phyloP scores from a whole-genome alignment of 2,888 invertebrate species.

The Cyaniris semiargus region DNA sequence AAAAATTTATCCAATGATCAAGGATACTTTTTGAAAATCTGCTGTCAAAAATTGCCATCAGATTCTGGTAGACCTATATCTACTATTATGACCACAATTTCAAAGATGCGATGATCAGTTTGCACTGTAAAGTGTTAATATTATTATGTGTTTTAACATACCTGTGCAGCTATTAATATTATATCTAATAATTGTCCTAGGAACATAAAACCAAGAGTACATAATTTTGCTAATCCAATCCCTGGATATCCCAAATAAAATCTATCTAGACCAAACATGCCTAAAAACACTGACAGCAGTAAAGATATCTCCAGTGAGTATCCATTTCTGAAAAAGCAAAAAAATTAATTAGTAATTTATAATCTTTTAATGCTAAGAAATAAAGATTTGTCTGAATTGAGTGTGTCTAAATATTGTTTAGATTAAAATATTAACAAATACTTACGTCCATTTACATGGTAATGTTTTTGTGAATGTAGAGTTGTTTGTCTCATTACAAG shows the following conservation, averaged over 20 bases:
- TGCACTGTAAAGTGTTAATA: neutral
- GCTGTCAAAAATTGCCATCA: too few relatives aligned
- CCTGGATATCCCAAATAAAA: conserved; percentile 99
- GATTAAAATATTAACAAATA: conserved; percentile 48
- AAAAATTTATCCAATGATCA: too few relatives aligned
- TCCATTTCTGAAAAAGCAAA: conserved; percentile 86
- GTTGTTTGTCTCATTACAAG: conserved; percentile 89
- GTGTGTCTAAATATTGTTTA: too few relatives aligned
- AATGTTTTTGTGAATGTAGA: conserved; percentile 90
- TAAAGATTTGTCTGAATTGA: too few relatives aligned
- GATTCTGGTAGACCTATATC: too few relatives aligned
- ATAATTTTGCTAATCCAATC: conserved; percentile 95
- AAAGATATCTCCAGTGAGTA: conserved; percentile 95
- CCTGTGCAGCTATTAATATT: conserved; percentile 95
- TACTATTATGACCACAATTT: too few relatives aligned
- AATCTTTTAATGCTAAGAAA: too few relatives aligned
- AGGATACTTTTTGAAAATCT: too few relatives aligned
- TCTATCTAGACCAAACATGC: conserved; percentile 98
- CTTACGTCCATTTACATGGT: conserved; percentile 97
- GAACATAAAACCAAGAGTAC: conserved; percentile 98
- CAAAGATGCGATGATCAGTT: neutral
- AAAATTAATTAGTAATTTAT: conserved; percentile 22
- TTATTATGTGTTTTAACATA: conserved; percentile 42
- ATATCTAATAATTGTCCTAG: conserved; percentile 97
- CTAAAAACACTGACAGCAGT: conserved; percentile 96